Evolutionary conservation across 1,140 invertebrate genomes (phyloP).

Genomic region (Ladona fulva): DNA sequence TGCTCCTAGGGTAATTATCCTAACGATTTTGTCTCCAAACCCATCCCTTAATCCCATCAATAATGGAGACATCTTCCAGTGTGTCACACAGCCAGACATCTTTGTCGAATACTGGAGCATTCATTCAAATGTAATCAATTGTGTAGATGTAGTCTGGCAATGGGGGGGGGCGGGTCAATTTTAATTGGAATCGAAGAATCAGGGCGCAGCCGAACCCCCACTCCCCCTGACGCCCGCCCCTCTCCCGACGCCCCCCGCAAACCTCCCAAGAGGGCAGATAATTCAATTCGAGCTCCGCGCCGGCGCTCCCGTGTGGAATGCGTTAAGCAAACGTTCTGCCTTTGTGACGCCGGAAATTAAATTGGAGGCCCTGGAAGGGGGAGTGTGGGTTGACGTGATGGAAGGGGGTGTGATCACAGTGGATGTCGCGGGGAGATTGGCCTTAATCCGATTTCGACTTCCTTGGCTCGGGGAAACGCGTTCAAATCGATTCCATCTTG

Average conservation of each 20-base stretch:
- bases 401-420: neutral
- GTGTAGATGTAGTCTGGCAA: neutral
- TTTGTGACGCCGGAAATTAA: conserved; percentile 23
- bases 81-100: neutral
- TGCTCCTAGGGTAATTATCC: too few relatives aligned
- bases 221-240: conserved; percentile 10
- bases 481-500: too few relatives aligned
- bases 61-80: too few relatives aligned
- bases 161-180: conserved; percentile 20
- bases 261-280: conserved; percentile 14
- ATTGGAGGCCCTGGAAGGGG: conserved; percentile 9
- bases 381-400: neutral
- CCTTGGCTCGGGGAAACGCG: too few relatives aligned
- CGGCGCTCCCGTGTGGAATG: conserved; percentile 17
- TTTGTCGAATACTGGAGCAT: neutral
- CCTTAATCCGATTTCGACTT: too few relatives aligned
- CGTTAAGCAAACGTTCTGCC: conserved; percentile 23
- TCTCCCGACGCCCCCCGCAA: neutral
- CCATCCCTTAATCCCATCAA: too few relatives aligned
- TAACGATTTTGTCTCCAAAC: too few relatives aligned
- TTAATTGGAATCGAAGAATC: conserved; percentile 21
- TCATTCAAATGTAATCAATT: conserved; percentile 10
- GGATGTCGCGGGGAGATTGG: too few relatives aligned
- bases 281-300: conserved; percentile 22
- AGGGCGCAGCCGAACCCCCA: neutral